These are phyloP conservation scores for Elephantulus edwardii DNA, from an alignment of 2,113 vertebrate species.

Conservation along the genomic window DNA sequence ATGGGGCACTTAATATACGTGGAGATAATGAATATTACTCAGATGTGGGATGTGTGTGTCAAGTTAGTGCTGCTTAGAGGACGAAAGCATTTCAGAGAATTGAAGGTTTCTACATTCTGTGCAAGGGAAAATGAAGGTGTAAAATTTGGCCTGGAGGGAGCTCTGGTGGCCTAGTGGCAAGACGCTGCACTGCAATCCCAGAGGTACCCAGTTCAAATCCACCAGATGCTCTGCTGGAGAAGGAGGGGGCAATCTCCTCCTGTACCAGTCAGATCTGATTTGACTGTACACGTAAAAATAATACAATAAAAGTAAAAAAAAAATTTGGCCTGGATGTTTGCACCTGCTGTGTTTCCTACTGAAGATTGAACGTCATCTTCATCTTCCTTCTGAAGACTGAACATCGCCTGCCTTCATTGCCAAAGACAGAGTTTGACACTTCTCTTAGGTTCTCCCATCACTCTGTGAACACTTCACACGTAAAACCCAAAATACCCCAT, in stretches of 20 bases:
- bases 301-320: too few relatives aligned
- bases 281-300: too few relatives aligned
- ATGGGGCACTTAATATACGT: slow-evolving; percentile 64
- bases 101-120: background rate
- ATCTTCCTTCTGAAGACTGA: too few relatives aligned
- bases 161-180: too few relatives aligned
- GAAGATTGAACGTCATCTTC: background rate
- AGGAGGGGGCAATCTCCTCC: too few relatives aligned
- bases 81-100: background rate
- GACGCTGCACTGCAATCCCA: too few relatives aligned
- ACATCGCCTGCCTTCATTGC: too few relatives aligned
- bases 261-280: too few relatives aligned
- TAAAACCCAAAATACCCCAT: background rate
- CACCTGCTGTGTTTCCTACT: background rate
- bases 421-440: background rate
- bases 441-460: background rate
- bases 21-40: slow-evolving; percentile 51
- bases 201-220: too few relatives aligned
- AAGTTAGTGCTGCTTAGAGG: background rate
- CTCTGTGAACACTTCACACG: background rate
- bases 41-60: background rate
- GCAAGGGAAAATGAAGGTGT: too few relatives aligned
- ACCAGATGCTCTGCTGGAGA: too few relatives aligned
- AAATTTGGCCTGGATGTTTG: too few relatives aligned
- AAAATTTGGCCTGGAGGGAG: background rate